These are phyloP conservation scores for Brachionus calyciflorus DNA, from an alignment of 1,140 invertebrate genomes.

Conservation along the genomic window DNA sequence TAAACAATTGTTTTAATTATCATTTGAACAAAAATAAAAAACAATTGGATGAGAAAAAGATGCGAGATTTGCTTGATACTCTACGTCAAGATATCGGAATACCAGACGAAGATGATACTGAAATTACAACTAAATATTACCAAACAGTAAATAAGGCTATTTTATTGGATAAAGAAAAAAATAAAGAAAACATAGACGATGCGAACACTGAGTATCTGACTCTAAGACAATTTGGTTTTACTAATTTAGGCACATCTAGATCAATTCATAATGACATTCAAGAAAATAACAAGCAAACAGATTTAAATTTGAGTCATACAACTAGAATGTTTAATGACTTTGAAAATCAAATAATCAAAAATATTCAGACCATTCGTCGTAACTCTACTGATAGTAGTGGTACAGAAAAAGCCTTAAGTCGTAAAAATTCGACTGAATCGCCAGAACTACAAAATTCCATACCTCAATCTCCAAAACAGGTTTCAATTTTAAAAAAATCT, in stretches of 20 bases:
- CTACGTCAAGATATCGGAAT: constrained; percentile 14
- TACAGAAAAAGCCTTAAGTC: not conserved
- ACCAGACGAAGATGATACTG: not conserved
- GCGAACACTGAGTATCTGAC: constrained; percentile 11
- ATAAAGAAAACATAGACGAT: constrained; percentile 20
- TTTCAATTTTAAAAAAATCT: constrained; percentile 36
- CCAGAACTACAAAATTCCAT: not conserved
- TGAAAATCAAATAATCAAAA: constrained; percentile 34
- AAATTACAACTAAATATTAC: not conserved
- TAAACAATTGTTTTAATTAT: constrained; percentile 38
- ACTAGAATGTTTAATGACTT: not conserved
- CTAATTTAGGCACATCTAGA: not conserved
- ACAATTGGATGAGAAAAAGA: constrained; percentile 32
- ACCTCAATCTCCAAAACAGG: not conserved
- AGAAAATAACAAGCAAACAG: not conserved
- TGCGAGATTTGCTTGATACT: not conserved
- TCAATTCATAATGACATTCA: not conserved
- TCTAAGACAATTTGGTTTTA: constrained; percentile 21
- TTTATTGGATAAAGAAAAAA: constrained; percentile 16
- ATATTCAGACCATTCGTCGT: constrained; percentile 24
- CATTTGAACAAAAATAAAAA: constrained; percentile 26
- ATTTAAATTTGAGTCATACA: not conserved
- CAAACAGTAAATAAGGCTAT: constrained; percentile 16
- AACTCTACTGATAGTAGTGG: not conserved
- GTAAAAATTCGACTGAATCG: constrained; percentile 26